phyloP scores from a whole-genome alignment of 2,888 invertebrate species.

The Ethmia dodecea region DNA sequence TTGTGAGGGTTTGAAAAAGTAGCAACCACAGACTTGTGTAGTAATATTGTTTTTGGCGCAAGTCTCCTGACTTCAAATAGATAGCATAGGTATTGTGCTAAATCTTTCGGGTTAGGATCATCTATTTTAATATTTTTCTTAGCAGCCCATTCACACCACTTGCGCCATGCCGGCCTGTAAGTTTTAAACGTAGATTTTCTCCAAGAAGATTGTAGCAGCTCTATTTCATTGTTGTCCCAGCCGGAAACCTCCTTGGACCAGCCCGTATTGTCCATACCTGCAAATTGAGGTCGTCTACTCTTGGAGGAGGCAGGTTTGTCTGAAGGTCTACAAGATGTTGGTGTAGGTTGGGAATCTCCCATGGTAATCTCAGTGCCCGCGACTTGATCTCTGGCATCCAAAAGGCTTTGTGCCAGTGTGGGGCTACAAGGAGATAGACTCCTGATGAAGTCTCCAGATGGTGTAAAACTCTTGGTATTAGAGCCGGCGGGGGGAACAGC shows the following conservation, averaged over 20 bases:
- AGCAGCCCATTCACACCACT: slow-evolving; percentile 13
- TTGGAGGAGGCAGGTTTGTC: slow-evolving; percentile 13
- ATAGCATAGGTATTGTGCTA: slow-evolving; percentile 9
- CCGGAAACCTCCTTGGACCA: slow-evolving; percentile 15
- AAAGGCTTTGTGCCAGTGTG: slow-evolving; percentile 8
- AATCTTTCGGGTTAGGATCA: slow-evolving; percentile 4
- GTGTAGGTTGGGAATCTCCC: slow-evolving; percentile 9
- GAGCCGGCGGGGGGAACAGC: slow-evolving; percentile 29
- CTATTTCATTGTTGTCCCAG: slow-evolving; percentile 15
- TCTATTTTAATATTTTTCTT: slow-evolving; percentile 1
- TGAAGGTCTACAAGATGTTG: slow-evolving; percentile 11
- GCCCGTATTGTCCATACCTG: slow-evolving; percentile 21
- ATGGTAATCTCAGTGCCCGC: slow-evolving; percentile 14
- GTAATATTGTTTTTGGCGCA: slow-evolving; percentile 10
- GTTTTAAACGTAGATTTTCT: slow-evolving; percentile 18
- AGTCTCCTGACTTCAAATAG: slow-evolving; percentile 8
- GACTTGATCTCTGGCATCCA: slow-evolving; percentile 21
- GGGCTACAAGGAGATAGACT: slow-evolving; percentile 9
- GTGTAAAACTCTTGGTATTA: slow-evolving; percentile 24
- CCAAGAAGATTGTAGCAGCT: slow-evolving; percentile 18
- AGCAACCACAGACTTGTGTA: slow-evolving; percentile 8
- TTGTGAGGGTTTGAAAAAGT: background rate
- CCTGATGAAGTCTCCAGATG: slow-evolving; percentile 21
- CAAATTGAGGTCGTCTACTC: slow-evolving; percentile 9
- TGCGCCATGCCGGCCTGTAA: slow-evolving; percentile 12